Base-by-base conservation (phyloP, 2,113 vertebrate species). In the Paradoxurus hermaphroditus region DNA sequence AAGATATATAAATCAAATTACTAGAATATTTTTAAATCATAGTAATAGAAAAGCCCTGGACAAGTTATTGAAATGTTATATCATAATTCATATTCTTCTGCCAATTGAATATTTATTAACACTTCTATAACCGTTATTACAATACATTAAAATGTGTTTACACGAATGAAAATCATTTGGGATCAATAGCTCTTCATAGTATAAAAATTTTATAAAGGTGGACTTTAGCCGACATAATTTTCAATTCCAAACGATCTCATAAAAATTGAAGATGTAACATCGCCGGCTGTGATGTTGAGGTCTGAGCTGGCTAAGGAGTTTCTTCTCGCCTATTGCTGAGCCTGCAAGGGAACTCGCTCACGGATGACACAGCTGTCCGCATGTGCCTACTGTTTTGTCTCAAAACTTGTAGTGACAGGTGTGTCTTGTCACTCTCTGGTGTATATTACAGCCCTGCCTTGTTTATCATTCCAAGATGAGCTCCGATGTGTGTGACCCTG, bases 391-490 rank as follows among this genome's bases (percentile, higher is more conserved):
- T 36, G 56, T 91, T 97, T 82, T 81, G 86, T 73, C 68, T 95
- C 96, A 56, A 62, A 97, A 91, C 59, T 16, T 83, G 41, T 78
- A 27, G 15, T 44, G 85, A 51, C 85, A 91, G 81, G 63, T 92
- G 41, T 1, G 4, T 86, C 94, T 87, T 95, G 92, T 96, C 97
- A 95, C 53, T 97, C 44, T 49, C 13, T 73, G 56, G 70, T 56
- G 21, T 56, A 63, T 46, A 13, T 95, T 94, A 83, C 88, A 86
- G 4, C 44, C 12, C 16, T 78, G 87, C 56, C n/a, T 46, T 72
- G 86, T 94, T 39, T 79, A 46, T 75, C 96, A 89, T 67, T 94
- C 83, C 15, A 5, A 3, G 34, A 93, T 19, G 36, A 95, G 59
- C 67, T 83, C 46, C 0, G 11, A 44, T 16, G 7, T 31, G 36